phyloP scores from a whole-genome alignment of 1,140 invertebrate species.

The Nomia melanderi region DNA sequence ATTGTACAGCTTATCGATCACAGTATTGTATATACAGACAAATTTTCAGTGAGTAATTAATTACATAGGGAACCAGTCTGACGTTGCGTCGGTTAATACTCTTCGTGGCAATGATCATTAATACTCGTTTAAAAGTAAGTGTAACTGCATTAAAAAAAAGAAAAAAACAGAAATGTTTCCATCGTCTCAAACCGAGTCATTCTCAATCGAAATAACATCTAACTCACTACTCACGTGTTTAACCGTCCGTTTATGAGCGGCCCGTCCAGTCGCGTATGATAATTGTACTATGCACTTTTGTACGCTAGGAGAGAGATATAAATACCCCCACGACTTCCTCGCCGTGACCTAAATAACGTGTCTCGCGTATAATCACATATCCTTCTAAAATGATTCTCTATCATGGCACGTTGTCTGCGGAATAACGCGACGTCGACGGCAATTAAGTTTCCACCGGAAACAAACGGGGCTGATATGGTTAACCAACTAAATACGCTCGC shows the following conservation, averaged over 20 bases:
- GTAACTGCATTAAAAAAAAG: background rate
- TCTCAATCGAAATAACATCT: background rate
- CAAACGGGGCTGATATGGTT: background rate
- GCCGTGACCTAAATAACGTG: too few species aligned
- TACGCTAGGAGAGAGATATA: background rate
- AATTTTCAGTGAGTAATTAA: too few species aligned
- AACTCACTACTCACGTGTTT: too few species aligned
- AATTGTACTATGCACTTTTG: conserved; percentile 1
- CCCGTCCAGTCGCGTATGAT: too few species aligned
- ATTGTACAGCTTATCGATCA: too few species aligned
- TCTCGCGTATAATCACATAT: too few species aligned
- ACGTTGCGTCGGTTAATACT: conserved; percentile 14
- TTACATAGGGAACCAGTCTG: too few species aligned
- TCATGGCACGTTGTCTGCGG: conserved; percentile 27
- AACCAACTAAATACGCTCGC: conserved; percentile 13
- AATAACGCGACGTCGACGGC: background rate
- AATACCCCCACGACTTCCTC: background rate
- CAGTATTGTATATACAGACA: too few species aligned
- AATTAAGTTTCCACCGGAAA: background rate
- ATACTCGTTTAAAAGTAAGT: background rate
- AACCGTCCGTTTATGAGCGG: too few species aligned
- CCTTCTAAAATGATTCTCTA: conserved; percentile 5
- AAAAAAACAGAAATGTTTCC: background rate
- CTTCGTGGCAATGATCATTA: background rate
- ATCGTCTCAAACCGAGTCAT: background rate